These are phyloP conservation scores for Onthophagus sagittarius DNA, from an alignment of 2,888 invertebrate species.

Conservation along the genomic window DNA sequence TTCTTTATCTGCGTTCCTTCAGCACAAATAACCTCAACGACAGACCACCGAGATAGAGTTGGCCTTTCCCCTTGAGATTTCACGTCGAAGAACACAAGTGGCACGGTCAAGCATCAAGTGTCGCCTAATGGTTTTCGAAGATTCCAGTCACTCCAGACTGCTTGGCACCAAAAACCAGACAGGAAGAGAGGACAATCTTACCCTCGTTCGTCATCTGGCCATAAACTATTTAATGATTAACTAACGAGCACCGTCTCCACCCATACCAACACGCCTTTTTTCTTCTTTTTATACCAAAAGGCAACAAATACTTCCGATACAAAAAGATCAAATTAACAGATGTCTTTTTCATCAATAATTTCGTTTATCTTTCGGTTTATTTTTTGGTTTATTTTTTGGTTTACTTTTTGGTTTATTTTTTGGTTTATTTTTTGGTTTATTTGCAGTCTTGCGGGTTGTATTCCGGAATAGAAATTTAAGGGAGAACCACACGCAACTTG, in stretches of 20 bases:
- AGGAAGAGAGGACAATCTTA: slow-evolving; percentile 40
- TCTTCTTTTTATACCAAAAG: neutral
- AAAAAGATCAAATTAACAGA: neutral
- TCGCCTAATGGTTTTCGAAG: slow-evolving; percentile 16
- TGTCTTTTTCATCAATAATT: no score
- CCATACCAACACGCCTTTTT: neutral
- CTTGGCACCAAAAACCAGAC: slow-evolving; percentile 44
- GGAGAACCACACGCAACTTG: neutral
- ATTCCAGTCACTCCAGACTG: slow-evolving; percentile 36
- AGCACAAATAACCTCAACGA: neutral
- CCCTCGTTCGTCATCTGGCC: slow-evolving; percentile 41
- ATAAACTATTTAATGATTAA: slow-evolving; percentile 27
- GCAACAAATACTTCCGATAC: neutral
- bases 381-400: no score
- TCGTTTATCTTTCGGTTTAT: no score
- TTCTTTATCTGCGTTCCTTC: neutral
- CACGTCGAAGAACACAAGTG: slow-evolving; percentile 16
- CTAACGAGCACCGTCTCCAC: slow-evolving; percentile 11
- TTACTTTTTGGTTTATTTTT: neutral
- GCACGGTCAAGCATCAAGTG: slow-evolving; percentile 33
- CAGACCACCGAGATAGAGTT: neutral
- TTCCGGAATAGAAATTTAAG: neutral
- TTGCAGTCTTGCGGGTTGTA: neutral
- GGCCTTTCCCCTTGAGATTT: slow-evolving; percentile 7
- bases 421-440: neutral